Evolutionary conservation across 2,113 vertebrate genomes (phyloP), one percentile per base, ranked within the genome.

Genomic region (Madoqua kirkii): DNA sequence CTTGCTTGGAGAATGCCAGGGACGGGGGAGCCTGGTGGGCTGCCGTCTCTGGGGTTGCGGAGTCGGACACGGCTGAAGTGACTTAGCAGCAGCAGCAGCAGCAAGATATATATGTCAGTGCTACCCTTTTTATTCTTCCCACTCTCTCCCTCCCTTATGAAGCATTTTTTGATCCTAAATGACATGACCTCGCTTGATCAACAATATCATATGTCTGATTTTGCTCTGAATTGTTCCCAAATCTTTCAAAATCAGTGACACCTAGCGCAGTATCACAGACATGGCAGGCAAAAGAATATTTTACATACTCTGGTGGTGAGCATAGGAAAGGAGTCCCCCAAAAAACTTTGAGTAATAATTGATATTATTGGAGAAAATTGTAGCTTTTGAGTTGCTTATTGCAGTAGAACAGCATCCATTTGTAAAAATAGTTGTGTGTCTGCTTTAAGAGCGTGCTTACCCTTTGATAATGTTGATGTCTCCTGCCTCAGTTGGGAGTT

Each of bases 341-440:
- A 83, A 90, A 52, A 29, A 15, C 93, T 93, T 81, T 25, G 11
- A 43, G 36, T 92, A 31, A 11, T 96, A 54, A 27, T 50, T 88
- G 82, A 16, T 67, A 62, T 93, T 89, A 81, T 52, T 79, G 43
- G 11, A 78, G 78, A 52, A 82, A 83, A 40, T 84, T 64, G n/a
- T 78, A 60, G 54, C 48, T 29, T 89, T 81, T 64, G 87, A 82
- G 48, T 84, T 96, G 45, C 27, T 81, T 74, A 52, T 57, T 92
- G 64, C 92, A 81, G 15, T 27, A 97, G 55, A 83, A 57, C 25
- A 74, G 11, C 40, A 64, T 86, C 43, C 4, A 36, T 76, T 55
- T 93, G 13, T 95, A 64, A 62, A 64, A 86, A 60, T 14, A 54
- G 43, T 64, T 19, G 0, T 82, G 52, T 88, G 36, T 93, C 33